Evolutionary conservation across 2,113 vertebrate genomes (phyloP).

Genomic region (Procavia capensis): DNA sequence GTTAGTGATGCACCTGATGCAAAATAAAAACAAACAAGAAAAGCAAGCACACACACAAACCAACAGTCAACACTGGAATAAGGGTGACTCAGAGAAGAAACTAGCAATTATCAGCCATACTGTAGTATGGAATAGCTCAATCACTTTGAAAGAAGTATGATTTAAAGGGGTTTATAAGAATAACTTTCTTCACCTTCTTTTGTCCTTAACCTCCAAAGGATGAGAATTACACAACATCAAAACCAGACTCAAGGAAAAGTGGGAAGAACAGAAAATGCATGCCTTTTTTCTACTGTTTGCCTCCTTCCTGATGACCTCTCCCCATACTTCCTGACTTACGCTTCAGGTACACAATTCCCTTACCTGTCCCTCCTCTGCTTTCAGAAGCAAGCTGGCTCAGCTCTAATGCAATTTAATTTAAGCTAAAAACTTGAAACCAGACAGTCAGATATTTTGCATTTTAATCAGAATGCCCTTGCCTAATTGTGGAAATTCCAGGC

Average conservation of each 20-base stretch:
- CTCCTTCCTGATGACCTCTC: background rate
- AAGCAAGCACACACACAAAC: background rate
- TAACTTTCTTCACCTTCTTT: background rate
- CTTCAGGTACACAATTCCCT: background rate
- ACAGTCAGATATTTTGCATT: background rate
- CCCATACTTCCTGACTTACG: background rate
- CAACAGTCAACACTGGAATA: background rate
- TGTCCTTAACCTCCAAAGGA: background rate
- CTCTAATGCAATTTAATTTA: background rate
- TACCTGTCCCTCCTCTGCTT: background rate
- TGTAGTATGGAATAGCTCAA: background rate
- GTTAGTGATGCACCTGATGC: background rate
- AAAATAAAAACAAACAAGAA: background rate
- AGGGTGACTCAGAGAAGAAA: background rate
- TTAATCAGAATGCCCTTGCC: background rate
- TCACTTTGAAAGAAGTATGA: background rate
- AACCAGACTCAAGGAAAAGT: background rate
- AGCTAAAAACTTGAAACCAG: background rate
- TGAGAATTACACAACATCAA: background rate
- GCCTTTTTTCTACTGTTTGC: background rate
- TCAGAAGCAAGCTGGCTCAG: background rate
- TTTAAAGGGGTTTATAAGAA: background rate
- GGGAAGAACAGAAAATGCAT: background rate
- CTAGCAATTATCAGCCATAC: background rate
- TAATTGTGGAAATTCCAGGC: constrained; percentile 26